Evolutionary conservation across 2,797 vertebrate genomes (phyloP).

Genomic region (Mus minutoides): DNA sequence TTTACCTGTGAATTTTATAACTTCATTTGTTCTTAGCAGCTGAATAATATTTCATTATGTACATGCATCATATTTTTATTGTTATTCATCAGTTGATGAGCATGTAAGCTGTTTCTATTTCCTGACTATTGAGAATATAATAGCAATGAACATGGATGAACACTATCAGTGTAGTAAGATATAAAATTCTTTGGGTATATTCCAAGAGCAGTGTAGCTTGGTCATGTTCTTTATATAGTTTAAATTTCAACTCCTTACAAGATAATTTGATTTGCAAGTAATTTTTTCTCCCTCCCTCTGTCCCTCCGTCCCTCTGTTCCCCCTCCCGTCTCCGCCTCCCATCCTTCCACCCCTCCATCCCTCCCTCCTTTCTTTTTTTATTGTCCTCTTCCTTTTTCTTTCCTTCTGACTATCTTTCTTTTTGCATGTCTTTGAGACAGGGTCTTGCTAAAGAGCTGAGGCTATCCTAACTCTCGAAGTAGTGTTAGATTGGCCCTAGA

Average conservation of each 20-base stretch:
- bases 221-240: not conserved
- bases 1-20: not conserved
- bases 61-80: not conserved
- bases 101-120: not conserved
- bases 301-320: too few species aligned
- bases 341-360: not conserved
- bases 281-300: not conserved
- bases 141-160: not conserved
- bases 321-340: too few species aligned
- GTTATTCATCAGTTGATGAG: not conserved
- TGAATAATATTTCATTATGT: not conserved
- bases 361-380: not conserved
- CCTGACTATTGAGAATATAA: not conserved
- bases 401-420: not conserved
- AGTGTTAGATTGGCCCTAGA: not conserved
- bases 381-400: not conserved
- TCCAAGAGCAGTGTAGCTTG: not conserved
- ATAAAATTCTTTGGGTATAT: not conserved
- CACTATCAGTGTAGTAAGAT: not conserved
- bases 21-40: not conserved
- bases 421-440: not conserved
- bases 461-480: not conserved
- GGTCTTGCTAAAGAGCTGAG: not conserved
- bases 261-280: not conserved
- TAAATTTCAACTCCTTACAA: not conserved